Conservation (phyloP, 2,888 invertebrate genomes). For the Sylvicola cinctus region DNA sequence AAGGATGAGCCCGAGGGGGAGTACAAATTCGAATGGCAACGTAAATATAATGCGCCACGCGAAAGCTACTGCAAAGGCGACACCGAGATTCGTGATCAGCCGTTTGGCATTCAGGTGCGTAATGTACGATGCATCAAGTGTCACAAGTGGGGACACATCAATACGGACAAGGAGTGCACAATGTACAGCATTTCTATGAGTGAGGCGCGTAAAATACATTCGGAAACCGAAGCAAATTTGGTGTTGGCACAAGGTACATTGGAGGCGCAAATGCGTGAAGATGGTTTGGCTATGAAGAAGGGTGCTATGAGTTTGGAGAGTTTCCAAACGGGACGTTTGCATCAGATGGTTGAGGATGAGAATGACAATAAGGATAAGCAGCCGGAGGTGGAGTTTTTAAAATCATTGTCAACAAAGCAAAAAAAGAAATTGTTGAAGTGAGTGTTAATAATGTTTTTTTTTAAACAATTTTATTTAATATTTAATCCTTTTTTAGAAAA, state of each 20-base stretch:
- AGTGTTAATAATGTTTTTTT: constrained; percentile 8
- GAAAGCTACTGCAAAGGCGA: constrained; percentile 98
- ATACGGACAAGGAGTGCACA: constrained; percentile 81
- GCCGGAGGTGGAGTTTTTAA: constrained; percentile 61
- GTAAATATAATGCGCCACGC: constrained; percentile 96
- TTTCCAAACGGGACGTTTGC: constrained; percentile 31
- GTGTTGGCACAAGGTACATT: constrained; percentile 42
- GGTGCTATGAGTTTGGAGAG: constrained; percentile 38
- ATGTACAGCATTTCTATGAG: constrained; percentile 73
- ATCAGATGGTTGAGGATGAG: constrained; percentile 36
- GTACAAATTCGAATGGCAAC: constrained; percentile 99
- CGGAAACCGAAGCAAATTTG: constrained; percentile 41
- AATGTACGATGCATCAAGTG: constrained; percentile 98
- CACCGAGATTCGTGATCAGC: constrained; percentile 93
- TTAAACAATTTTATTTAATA: constrained; percentile 3
- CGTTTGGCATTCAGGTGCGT: constrained; percentile 91
- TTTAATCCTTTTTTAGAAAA: constrained; percentile 26
- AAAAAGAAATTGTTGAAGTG: constrained; percentile 80
- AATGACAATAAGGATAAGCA: constrained; percentile 20
- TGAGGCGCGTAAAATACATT: constrained; percentile 51
- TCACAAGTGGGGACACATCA: constrained; percentile 90
- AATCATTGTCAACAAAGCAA: constrained; percentile 66
- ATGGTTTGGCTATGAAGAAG: constrained; percentile 75
- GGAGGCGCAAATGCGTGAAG: constrained; percentile 80
- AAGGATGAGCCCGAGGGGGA: constrained; percentile 88